Evolutionary conservation across 2,113 vertebrate species (phyloP).

Genomic region (Marcusenius ussheri): DNA sequence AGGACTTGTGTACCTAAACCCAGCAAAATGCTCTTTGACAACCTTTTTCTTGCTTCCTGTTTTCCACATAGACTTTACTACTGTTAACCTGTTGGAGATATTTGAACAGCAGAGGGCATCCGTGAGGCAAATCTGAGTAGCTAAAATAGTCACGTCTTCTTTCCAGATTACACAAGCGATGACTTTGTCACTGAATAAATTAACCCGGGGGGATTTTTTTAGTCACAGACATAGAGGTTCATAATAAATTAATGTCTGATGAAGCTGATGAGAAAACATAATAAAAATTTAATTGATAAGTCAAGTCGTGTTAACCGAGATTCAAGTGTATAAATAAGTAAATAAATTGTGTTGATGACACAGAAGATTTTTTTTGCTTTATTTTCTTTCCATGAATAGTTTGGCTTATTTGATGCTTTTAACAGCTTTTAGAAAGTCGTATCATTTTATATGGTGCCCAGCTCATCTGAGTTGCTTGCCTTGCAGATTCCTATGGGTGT

Average conservation of each 20-base stretch:
- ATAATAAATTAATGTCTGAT: neutral
- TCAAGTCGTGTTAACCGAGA: neutral
- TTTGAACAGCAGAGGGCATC: conserved; percentile 14
- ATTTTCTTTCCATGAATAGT: neutral
- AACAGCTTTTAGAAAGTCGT: neutral
- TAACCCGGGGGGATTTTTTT: neutral
- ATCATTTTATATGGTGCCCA: neutral
- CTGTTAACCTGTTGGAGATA: neutral
- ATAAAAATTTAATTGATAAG: neutral
- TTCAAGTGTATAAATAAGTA: neutral
- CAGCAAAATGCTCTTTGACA: neutral
- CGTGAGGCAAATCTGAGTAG: neutral
- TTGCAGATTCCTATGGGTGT: neutral
- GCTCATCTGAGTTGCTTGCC: neutral
- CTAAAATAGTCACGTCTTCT: neutral
- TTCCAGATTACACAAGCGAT: neutral
- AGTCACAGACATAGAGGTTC: neutral
- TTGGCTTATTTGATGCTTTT: neutral
- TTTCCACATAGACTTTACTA: neutral
- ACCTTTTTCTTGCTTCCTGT: neutral
- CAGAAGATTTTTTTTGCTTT: neutral
- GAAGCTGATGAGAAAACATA: neutral
- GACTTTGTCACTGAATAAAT: conserved; percentile 2
- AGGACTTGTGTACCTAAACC: neutral
- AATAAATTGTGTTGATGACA: neutral